Evolutionary conservation across 2,113 vertebrate species (phyloP).

Genomic region (Nipponia nippon): DNA sequence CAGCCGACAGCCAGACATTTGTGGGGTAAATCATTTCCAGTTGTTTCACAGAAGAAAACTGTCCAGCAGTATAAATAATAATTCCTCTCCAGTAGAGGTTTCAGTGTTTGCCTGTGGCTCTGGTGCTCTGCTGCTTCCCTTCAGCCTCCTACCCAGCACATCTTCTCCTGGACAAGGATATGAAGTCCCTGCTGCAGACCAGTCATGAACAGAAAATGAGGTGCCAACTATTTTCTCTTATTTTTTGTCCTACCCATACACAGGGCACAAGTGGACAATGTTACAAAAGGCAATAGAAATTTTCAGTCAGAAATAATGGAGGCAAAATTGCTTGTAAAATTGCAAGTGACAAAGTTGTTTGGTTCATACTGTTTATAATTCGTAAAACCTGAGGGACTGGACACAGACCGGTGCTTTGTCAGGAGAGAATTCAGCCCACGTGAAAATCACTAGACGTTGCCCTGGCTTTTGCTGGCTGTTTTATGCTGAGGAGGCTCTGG

Average conservation of each 20-base stretch:
- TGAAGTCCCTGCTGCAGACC: background rate
- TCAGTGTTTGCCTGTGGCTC: background rate
- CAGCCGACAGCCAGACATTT: conserved; percentile 61
- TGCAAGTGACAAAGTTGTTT: background rate
- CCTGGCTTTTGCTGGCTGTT: background rate
- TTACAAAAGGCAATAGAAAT: background rate
- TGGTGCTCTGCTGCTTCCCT: background rate
- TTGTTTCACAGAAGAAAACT: conserved; percentile 61
- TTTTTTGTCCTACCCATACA: background rate
- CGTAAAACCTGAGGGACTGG: background rate
- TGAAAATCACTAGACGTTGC: background rate
- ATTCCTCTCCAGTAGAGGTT: background rate
- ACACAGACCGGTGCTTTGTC: background rate
- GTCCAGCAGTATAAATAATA: conserved; percentile 34
- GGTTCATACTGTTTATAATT: background rate
- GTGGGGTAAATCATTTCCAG: conserved; percentile 65
- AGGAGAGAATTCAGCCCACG: background rate
- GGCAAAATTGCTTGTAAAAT: background rate
- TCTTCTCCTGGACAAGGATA: background rate
- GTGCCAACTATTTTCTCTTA: background rate
- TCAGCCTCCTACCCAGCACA: background rate
- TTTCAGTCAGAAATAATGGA: background rate
- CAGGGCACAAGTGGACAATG: background rate
- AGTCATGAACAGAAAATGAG: background rate
- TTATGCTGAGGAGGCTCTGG: background rate